These are phyloP conservation scores for Cliona cf. orientalis DNA, from an alignment of 37 sponge, comb jelly and placozoan species.

Conservation along the genomic window DNA sequence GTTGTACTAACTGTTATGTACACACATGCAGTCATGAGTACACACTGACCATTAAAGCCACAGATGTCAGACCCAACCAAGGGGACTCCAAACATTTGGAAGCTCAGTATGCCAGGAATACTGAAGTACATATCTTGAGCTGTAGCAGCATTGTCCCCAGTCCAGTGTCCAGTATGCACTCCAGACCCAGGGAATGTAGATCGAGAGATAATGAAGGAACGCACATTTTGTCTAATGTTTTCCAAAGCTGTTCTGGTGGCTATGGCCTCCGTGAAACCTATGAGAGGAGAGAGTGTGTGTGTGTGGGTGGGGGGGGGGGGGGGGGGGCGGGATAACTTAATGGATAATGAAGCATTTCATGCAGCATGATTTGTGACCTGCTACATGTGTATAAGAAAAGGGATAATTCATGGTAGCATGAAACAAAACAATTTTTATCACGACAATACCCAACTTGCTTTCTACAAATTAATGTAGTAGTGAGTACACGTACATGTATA, in stretches of 20 bases:
- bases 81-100: conserved; percentile 92
- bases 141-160: conserved; percentile 87
- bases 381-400: not conserved
- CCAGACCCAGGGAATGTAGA: conserved; percentile 94
- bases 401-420: not conserved
- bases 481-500: no score
- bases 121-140: conserved; percentile 82
- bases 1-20: no score
- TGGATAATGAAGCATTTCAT: no score
- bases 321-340: no score
- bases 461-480: no score
- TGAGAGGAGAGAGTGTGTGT: no score
- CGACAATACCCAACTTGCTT: no score
- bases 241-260: conserved; percentile 76
- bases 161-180: conserved; percentile 85
- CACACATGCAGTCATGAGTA: no score
- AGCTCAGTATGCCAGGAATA: conserved; percentile 86
- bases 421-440: not conserved
- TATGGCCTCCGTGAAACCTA: conserved; percentile 83
- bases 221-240: conserved; percentile 28
- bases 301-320: no score
- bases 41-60: conserved; percentile 89
- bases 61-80: conserved; percentile 91
- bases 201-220: conserved; percentile 80
- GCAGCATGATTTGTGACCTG: no score